Evolutionary conservation across 2,888 invertebrate genomes (phyloP).

Genomic region (Folsomia candida): DNA sequence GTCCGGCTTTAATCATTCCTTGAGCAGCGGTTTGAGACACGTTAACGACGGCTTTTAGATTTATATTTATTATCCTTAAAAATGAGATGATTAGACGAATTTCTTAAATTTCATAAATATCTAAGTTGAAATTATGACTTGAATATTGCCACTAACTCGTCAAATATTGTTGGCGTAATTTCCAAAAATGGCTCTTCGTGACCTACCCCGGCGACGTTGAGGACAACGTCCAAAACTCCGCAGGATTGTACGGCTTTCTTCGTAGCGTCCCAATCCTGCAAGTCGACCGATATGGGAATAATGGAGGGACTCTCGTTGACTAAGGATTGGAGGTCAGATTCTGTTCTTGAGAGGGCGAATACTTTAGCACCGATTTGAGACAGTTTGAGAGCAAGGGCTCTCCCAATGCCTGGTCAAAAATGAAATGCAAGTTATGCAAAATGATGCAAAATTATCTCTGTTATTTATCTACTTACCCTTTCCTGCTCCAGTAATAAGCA

Average conservation of each 20-base stretch:
- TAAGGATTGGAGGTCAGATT: conserved; percentile 53
- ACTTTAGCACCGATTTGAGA: conserved; percentile 53
- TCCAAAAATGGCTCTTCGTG: conserved; percentile 53
- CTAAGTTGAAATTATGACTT: no score
- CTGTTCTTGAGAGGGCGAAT: conserved; percentile 53
- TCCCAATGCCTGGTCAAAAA: conserved; percentile 54
- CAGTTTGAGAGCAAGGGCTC: conserved; percentile 53
- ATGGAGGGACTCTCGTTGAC: conserved; percentile 45
- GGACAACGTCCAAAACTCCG: neutral
- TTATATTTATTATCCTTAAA: conserved; percentile 3
- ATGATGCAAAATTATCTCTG: no score
- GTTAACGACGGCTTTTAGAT: conserved; percentile 50
- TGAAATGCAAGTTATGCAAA: no score
- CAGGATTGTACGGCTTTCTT: neutral
- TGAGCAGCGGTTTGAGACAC: conserved; percentile 57
- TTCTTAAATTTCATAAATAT: neutral
- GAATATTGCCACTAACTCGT: conserved; percentile 1
- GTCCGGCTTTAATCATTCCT: conserved; percentile 54
- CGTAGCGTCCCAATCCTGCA: conserved; percentile 6
- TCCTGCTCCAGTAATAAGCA: conserved; percentile 57
- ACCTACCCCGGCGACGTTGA: conserved; percentile 29
- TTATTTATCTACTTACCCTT: no score
- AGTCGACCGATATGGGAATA: neutral
- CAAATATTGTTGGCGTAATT: conserved; percentile 2
- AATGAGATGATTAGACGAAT: no score